Evolutionary conservation across 2,113 vertebrate genomes (phyloP).

Genomic region (Brachionichthys hirsutus): DNA sequence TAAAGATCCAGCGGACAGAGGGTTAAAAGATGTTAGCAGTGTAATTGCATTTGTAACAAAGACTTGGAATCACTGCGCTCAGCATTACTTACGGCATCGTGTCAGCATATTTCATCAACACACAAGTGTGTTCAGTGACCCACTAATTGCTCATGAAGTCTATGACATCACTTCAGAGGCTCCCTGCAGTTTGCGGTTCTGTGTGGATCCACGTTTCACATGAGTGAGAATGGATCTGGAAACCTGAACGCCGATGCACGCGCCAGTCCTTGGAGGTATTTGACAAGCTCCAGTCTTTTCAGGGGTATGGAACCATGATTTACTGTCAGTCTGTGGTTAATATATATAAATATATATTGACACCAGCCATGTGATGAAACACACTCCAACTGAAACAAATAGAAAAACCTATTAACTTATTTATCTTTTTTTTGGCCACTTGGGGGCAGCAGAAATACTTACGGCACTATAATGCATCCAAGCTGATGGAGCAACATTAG

Average conservation of each 20-base stretch:
- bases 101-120: slow-evolving; percentile 54
- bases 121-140: slow-evolving; percentile 35
- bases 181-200: background rate
- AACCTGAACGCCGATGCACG: background rate
- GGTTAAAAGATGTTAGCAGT: slow-evolving; percentile 16
- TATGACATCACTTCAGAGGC: slow-evolving; percentile 5
- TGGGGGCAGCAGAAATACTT: background rate
- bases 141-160: slow-evolving; percentile 44
- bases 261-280: background rate
- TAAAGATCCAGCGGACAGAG: slow-evolving; percentile 61
- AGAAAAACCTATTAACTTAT: too few species aligned
- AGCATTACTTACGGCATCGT: slow-evolving; percentile 25
- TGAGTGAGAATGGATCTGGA: background rate
- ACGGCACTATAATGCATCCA: too few species aligned
- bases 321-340: background rate
- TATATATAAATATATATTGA: background rate
- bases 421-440: slow-evolving; percentile 9
- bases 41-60: slow-evolving; percentile 72
- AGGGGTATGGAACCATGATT: background rate
- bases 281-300: slow-evolving; percentile 1
- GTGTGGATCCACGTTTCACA: background rate
- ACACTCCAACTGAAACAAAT: background rate
- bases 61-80: slow-evolving; percentile 44
- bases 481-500: too few species aligned
- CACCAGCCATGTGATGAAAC: too few species aligned